Percentiles rank a stretch among this genome's conserved stretches.
phyloP scores from a whole-genome alignment of 2,888 invertebrate species.

The Amphipyra berbera region DNA sequence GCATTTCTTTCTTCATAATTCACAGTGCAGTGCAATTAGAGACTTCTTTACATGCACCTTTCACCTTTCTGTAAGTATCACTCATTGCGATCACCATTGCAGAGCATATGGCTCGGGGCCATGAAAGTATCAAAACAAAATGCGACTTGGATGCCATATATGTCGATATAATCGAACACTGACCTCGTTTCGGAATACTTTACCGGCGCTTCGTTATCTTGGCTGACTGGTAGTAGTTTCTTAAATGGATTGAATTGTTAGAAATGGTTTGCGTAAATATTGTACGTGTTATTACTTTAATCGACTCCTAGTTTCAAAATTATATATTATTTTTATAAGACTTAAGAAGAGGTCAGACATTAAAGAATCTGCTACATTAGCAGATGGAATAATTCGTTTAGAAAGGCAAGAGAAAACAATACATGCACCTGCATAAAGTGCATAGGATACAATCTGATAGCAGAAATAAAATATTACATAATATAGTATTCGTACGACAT shows the following conservation, averaged over 20 bases:
- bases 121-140: slow-evolving; percentile 74
- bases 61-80: slow-evolving; percentile 64
- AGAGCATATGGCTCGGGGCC: slow-evolving; percentile 68
- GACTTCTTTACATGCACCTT: slow-evolving; percentile 67
- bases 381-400: not conserved
- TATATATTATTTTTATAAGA: slow-evolving; percentile 2
- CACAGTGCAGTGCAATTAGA: slow-evolving; percentile 59
- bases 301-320: slow-evolving; percentile 1
- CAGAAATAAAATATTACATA: slow-evolving; percentile 16
- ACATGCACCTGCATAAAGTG: slow-evolving; percentile 1
- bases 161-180: slow-evolving; percentile 56
- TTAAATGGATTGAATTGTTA: slow-evolving; percentile 53
- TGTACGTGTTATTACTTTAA: slow-evolving; percentile 24
- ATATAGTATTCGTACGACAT: slow-evolving; percentile 28
- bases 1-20: slow-evolving; percentile 55
- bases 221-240: slow-evolving; percentile 54
- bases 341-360: slow-evolving; percentile 9
- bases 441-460: slow-evolving; percentile 9
- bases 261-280: slow-evolving; percentile 37
- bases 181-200: slow-evolving; percentile 53
- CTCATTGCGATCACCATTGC: slow-evolving; percentile 65
- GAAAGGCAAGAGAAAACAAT: slow-evolving; percentile 6
- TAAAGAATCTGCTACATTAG: slow-evolving; percentile 10
- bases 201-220: slow-evolving; percentile 61
- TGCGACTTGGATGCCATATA: slow-evolving; percentile 58